Percentiles rank a stretch among this genome's conserved stretches.
Evolutionary conservation across 2,797 vertebrate genomes (phyloP).

Genomic region (Novumbra hubbsi): DNA sequence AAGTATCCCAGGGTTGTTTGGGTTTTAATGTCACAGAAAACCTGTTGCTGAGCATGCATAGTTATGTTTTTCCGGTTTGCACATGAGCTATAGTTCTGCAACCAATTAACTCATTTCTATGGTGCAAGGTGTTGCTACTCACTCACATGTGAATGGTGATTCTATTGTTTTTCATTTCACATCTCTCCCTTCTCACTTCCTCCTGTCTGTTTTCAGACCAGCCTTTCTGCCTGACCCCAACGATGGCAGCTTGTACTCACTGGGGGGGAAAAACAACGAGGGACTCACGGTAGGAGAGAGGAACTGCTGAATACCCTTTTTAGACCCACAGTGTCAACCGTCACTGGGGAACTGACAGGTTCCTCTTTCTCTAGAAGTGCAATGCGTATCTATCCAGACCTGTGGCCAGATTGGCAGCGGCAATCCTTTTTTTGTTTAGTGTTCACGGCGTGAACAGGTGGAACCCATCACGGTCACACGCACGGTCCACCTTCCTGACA

Average conservation of each 20-base stretch:
- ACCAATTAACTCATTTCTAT: not conserved
- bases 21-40: conserved; percentile 36
- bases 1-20: conserved; percentile 62
- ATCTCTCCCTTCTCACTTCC: conserved; percentile 2
- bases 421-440: too few species aligned
- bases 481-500: too few species aligned
- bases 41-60: conserved; percentile 27
- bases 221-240: conserved; percentile 97
- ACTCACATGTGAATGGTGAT: not conserved
- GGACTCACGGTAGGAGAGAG: conserved; percentile 87
- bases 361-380: conserved; percentile 49
- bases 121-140: not conserved
- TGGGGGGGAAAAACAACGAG: conserved; percentile 93
- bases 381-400: not conserved
- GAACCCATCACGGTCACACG: too few species aligned
- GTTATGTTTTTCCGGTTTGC: conserved; percentile 19
- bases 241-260: conserved; percentile 93
- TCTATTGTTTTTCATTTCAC: not conserved
- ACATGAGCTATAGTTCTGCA: not conserved
- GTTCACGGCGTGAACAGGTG: too few species aligned
- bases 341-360: conserved; percentile 29
- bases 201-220: conserved; percentile 71
- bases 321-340: not conserved
- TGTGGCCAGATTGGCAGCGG: too few species aligned
- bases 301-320: not conserved